Percentiles rank a stretch among this genome's conserved stretches.
phyloP scores from a whole-genome alignment of 2,113 vertebrate species.

The Talpa occidentalis region DNA sequence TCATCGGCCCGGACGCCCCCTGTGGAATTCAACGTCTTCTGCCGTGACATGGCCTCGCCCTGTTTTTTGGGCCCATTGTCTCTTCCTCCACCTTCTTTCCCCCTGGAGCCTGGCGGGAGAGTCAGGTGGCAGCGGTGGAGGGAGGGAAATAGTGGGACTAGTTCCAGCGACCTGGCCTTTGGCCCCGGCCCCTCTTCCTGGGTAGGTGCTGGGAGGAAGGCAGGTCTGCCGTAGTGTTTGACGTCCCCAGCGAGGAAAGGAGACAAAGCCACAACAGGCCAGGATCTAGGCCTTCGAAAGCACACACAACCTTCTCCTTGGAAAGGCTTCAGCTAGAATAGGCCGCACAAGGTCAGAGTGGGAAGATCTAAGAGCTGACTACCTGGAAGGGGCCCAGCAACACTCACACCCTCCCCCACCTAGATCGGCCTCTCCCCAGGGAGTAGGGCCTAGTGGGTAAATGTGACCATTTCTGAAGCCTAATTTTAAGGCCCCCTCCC shows the following conservation, averaged over 20 bases:
- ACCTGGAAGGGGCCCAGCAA: too few relatives aligned
- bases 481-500: not conserved
- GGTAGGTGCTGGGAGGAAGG: not conserved
- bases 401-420: not conserved
- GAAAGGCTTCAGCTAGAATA: not conserved
- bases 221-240: not conserved
- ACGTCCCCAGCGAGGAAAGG: not conserved
- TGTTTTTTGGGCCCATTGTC: not conserved
- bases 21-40: not conserved
- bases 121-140: not conserved
- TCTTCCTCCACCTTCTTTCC: not conserved
- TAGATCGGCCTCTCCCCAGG: not conserved
- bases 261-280: not conserved
- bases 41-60: too few relatives aligned
- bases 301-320: not conserved
- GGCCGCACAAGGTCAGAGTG: not conserved
- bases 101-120: not conserved
- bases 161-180: not conserved
- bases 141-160: not conserved
- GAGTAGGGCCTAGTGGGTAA: not conserved
- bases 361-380: not conserved
- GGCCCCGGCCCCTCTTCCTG: not conserved
- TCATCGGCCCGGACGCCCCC: not conserved
- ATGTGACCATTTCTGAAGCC: not conserved
- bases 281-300: not conserved